Base-by-base conservation (phyloP, 2,888 invertebrate species). In the Philonicus albiceps region DNA sequence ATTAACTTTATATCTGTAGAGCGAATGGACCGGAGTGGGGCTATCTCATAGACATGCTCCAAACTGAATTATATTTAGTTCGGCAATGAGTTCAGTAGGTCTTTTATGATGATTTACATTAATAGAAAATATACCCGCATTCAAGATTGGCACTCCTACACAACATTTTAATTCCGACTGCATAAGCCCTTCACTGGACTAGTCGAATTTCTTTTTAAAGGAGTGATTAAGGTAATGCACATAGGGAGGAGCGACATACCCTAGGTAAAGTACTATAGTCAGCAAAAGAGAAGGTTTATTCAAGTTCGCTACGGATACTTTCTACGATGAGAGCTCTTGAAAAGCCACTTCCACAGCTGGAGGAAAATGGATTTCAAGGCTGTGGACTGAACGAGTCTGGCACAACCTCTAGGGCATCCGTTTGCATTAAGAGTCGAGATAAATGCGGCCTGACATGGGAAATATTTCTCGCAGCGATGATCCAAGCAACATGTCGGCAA, bases 361-460 rank as follows among this genome's bases (percentile, higher is more conserved):
- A 64, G 7, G 19, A 64, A 64, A 64, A 22, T 19, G 64, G 27
- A 22, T 64, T 64, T 27, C 19, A 64, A 27, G 64, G 22, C 27
- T 11, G 3, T 3, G 11, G 11, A 22, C 22, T 64, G 64, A 64
- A 64, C 64, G 22, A 64, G 64, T 64, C 64, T 64, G 27, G 11
- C 64, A 22, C 64, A 22, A 19, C 19, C 22, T 22, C 78, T 49
- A 30, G 43, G 31, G 80, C 53, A 80, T 80, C 80, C 49, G 16
- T 49, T 53, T 31, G 22, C 19, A 80, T 80, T 53, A 53, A 30
- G 55, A 80, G 27, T 31, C n/a, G 22, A 80, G 53, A 30, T 19
- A 80, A 80, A 80, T 80, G 49, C 31, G 27, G 80, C 43, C 80
- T 53, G 80, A 80, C 80, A 53, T 53, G 53, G 43, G n/a, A 34